These are phyloP conservation scores for Cylindroiulus punctatus DNA, from an alignment of 2,888 invertebrate genomes.

Conservation along the genomic window DNA sequence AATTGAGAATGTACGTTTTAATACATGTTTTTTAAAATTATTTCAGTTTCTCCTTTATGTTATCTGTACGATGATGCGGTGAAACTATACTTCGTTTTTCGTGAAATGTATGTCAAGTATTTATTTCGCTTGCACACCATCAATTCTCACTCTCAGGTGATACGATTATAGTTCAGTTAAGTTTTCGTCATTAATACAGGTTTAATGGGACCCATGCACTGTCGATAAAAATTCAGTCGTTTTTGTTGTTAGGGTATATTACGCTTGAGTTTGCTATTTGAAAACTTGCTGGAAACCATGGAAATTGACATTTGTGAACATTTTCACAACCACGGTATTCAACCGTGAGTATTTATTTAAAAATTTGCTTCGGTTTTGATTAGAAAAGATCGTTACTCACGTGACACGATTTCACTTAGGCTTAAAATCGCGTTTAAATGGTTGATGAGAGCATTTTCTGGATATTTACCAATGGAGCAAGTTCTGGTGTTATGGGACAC, in stretches of 20 bases:
- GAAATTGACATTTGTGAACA: constrained; percentile 93
- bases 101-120: constrained; percentile 89
- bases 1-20: no score
- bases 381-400: background rate
- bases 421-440: constrained; percentile 93
- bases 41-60: constrained; percentile 91
- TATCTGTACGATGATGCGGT: constrained; percentile 90
- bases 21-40: constrained; percentile 55
- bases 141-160: constrained; percentile 84
- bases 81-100: constrained; percentile 86
- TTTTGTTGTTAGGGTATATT: constrained; percentile 76
- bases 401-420: constrained; percentile 68
- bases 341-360: constrained; percentile 79
- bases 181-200: background rate
- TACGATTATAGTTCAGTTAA: background rate
- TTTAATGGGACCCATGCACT: no score
- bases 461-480: constrained; percentile 91
- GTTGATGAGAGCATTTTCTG: constrained; percentile 96
- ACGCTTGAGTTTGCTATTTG: constrained; percentile 87
- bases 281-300: constrained; percentile 86
- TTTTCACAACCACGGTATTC: constrained; percentile 85
- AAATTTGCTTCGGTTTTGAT: background rate
- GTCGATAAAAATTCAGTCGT: background rate
- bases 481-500: constrained; percentile 92
- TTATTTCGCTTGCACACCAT: constrained; percentile 93